Evolutionary conservation across 2,888 invertebrate species (phyloP).

Genomic region (Steinernema carpocapsae): DNA sequence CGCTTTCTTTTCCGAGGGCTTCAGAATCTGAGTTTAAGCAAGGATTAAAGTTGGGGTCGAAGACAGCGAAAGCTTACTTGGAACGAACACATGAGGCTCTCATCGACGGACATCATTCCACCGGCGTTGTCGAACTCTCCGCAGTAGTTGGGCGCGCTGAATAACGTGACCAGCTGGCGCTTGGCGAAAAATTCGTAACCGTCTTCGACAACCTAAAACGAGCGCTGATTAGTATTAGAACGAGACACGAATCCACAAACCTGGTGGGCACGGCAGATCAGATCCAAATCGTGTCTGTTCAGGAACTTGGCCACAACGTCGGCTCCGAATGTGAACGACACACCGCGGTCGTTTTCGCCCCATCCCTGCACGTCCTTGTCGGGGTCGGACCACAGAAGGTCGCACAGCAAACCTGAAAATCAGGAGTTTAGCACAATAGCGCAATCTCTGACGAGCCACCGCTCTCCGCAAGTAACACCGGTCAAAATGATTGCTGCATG

Average conservation of each 20-base stretch:
- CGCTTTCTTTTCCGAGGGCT: slow-evolving; percentile 74
- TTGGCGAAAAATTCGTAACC: slow-evolving; percentile 99
- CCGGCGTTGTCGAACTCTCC: slow-evolving; percentile 98
- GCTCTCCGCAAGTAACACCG: too few relatives aligned
- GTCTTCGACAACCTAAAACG: slow-evolving; percentile 84
- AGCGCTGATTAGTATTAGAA: slow-evolving; percentile 9
- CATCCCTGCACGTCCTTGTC: slow-evolving; percentile 75
- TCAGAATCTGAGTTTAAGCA: slow-evolving; percentile 71
- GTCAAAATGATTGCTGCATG: not conserved
- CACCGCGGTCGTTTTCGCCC: slow-evolving; percentile 96
- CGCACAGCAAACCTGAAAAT: slow-evolving; percentile 92
- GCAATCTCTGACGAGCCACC: too few relatives aligned
- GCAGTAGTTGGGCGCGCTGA: slow-evolving; percentile 88
- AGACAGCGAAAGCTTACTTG: slow-evolving; percentile 76
- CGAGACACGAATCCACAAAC: slow-evolving; percentile 70
- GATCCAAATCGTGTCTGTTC: slow-evolving; percentile 92
- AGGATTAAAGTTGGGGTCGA: not conserved
- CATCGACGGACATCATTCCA: slow-evolving; percentile 99
- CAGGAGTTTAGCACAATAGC: slow-evolving; percentile 67
- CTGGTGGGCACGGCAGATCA: slow-evolving; percentile 97
- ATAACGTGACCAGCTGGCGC: slow-evolving; percentile 92
- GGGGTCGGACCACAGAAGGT: slow-evolving; percentile 86
- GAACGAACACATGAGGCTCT: slow-evolving; percentile 98
- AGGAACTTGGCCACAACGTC: slow-evolving; percentile 93
- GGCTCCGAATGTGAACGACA: slow-evolving; percentile 95